These are phyloP conservation scores for Smithornis capensis DNA, from an alignment of 2,113 vertebrate genomes.

Conservation along the genomic window DNA sequence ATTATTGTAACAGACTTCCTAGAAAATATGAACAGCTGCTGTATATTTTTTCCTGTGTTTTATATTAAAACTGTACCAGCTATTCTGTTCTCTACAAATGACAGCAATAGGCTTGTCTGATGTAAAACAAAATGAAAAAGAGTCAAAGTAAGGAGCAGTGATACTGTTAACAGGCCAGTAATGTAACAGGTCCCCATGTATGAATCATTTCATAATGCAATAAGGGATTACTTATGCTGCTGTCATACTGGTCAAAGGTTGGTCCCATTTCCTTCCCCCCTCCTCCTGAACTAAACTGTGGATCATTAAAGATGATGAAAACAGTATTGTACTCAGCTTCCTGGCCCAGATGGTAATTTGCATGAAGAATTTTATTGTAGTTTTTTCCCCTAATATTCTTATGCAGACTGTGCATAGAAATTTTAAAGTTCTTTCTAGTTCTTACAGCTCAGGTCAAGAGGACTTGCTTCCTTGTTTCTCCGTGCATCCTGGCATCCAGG, in stretches of 20 bases:
- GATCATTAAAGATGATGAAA: constrained; percentile 37
- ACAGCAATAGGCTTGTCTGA: constrained; percentile 40
- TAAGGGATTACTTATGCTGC: constrained; percentile 40
- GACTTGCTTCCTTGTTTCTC: neutral
- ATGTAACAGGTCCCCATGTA: constrained; percentile 25
- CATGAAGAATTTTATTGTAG: constrained; percentile 12
- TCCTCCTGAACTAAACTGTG: constrained; percentile 20
- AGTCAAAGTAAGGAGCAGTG: constrained; percentile 35
- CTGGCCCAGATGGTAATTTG: constrained; percentile 24
- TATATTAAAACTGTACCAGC: constrained; percentile 67
- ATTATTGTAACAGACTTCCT: constrained; percentile 69
- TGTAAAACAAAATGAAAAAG: constrained; percentile 55
- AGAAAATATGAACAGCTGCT: constrained; percentile 75
- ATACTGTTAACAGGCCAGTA: constrained; percentile 53
- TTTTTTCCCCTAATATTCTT: neutral
- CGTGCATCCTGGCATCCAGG: neutral
- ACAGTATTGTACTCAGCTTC: neutral
- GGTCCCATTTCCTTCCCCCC: constrained; percentile 39
- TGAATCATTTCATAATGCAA: constrained; percentile 39
- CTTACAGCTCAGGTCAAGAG: neutral
- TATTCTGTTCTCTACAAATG: constrained; percentile 55
- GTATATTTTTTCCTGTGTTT: constrained; percentile 63
- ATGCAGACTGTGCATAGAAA: neutral
- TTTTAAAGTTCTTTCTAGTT: constrained; percentile 10
- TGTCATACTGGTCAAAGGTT: constrained; percentile 44